Conservation (phyloP, 2,888 invertebrate genomes). For the Platycheirus albimanus region DNA sequence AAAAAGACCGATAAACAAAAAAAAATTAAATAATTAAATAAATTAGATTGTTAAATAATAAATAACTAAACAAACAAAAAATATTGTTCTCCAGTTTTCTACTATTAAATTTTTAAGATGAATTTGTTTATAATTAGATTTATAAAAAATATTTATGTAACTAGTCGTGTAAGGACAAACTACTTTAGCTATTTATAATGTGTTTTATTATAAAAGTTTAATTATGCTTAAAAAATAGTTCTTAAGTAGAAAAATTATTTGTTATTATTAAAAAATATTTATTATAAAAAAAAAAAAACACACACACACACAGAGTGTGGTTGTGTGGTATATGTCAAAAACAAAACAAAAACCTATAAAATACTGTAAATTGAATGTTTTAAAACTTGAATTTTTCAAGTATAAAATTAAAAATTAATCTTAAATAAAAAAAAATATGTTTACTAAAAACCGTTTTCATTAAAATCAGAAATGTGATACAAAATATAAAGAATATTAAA, state of each 20-base stretch:
- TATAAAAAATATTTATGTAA: constrained; percentile 1
- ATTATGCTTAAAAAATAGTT: constrained; percentile 45
- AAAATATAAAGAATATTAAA: constrained; percentile 43
- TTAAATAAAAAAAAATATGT: constrained; percentile 16
- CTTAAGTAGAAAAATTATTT: constrained; percentile 64
- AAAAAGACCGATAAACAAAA: constrained; percentile 51
- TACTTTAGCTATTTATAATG: constrained; percentile 42
- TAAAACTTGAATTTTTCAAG: constrained; percentile 41
- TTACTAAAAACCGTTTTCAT: constrained; percentile 52
- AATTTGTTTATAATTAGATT: constrained; percentile 21
- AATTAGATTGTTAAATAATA: constrained; percentile 37
- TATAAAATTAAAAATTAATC: constrained; percentile 26
- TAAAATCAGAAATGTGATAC: constrained; percentile 72
- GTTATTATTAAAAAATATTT: constrained; percentile 40
- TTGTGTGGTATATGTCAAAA: constrained; percentile 2
- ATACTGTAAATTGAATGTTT: constrained; percentile 61
- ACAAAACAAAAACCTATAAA: constrained; percentile 22
- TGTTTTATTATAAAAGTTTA: constrained; percentile 18
- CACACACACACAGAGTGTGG: too few relatives aligned
- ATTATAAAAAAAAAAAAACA: constrained; percentile 15
- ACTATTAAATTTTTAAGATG: constrained; percentile 43
- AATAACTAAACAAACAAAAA: not conserved
- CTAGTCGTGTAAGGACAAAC: constrained; percentile 15
- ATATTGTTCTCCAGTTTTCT: constrained; percentile 51
- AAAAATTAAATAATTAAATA: constrained; percentile 6